phyloP scores from a whole-genome alignment of 2,113 vertebrate genomes.

The Phodopus roborovskii region DNA sequence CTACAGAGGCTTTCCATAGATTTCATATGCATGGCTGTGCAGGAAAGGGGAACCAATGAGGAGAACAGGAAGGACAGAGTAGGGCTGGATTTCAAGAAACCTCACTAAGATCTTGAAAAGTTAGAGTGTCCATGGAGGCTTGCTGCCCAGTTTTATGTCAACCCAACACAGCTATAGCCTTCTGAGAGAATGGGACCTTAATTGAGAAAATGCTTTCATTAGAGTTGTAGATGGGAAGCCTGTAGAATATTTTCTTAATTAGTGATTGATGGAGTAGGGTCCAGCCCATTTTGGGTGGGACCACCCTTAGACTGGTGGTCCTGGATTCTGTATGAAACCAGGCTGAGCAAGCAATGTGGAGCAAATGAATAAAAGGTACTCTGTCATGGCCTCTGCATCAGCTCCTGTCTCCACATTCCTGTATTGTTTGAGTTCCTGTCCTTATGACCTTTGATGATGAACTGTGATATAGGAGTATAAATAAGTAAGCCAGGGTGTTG shows the following conservation, averaged over 20 bases:
- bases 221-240: neutral
- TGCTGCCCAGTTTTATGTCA: neutral
- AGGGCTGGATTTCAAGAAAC: neutral
- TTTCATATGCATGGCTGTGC: neutral
- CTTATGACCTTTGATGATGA: neutral
- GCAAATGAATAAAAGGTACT: neutral
- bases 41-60: neutral
- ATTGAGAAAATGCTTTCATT: neutral
- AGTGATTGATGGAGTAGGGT: neutral
- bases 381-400: neutral
- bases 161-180: neutral
- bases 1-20: neutral
- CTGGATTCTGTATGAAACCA: neutral
- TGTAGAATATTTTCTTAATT: neutral
- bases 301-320: neutral
- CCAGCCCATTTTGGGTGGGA: neutral
- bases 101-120: neutral
- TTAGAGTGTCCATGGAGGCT: neutral
- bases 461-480: neutral
- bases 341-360: neutral
- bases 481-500: no score
- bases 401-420: neutral
- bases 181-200: neutral
- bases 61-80: no score
- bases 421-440: neutral